phyloP scores from a whole-genome alignment of 2,113 vertebrate species.

The Furnarius figulus region DNA sequence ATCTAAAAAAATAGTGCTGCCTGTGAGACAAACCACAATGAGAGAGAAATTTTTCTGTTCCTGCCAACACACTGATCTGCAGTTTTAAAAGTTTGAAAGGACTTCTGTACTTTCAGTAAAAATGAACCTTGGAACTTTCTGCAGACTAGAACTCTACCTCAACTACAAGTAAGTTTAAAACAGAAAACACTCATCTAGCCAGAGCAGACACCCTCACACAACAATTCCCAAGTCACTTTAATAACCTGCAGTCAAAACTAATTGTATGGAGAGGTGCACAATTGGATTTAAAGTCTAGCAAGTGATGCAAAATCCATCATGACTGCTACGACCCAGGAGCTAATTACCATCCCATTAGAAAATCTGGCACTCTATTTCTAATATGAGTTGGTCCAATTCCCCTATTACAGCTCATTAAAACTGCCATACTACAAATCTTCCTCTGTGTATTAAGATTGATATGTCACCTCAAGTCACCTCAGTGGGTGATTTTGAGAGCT shows the following conservation, averaged over 20 bases:
- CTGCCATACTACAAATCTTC: neutral
- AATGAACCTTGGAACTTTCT: neutral
- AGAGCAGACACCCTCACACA: neutral
- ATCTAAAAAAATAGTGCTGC: neutral
- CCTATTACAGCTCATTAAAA: constrained; percentile 55
- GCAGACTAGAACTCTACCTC: neutral
- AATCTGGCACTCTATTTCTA: constrained; percentile 15
- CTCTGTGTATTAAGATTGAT: neutral
- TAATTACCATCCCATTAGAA: constrained; percentile 50
- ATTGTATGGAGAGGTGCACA: constrained; percentile 15
- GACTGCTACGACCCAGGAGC: neutral
- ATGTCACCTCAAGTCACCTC: constrained; percentile 27
- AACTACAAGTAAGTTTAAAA: neutral
- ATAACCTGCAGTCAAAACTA: constrained; percentile 29
- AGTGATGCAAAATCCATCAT: constrained; percentile 35
- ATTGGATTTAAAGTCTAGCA: constrained; percentile 27
- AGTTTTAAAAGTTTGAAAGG: neutral
- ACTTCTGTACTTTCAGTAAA: neutral
- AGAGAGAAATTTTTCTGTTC: neutral
- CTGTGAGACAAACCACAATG: neutral
- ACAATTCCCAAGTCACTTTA: neutral
- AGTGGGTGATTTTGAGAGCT: neutral
- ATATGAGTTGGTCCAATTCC: neutral
- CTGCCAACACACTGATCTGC: neutral
- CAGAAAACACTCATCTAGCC: neutral